Evolutionary conservation across 2,113 vertebrate genomes (phyloP).

Genomic region (Speoplatyrhinus poulsoni): DNA sequence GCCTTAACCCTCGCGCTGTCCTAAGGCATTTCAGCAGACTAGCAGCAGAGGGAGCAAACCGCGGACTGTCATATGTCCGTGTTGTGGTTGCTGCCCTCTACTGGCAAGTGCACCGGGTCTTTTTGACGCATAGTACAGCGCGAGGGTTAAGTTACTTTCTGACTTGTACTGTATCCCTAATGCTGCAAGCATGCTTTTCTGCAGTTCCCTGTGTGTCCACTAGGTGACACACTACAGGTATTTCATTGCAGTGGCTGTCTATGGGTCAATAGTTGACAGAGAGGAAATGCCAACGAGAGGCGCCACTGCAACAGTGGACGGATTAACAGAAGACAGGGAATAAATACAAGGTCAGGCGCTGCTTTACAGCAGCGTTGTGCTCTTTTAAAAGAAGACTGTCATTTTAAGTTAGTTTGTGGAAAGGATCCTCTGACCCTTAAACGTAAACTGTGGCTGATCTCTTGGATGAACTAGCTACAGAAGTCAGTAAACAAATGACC

Average conservation of each 20-base stretch:
- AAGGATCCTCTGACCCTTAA: constrained; percentile 21
- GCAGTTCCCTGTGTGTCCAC: constrained; percentile 41
- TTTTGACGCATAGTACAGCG: too few species aligned
- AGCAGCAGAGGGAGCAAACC: too few species aligned
- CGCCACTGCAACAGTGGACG: constrained; percentile 1
- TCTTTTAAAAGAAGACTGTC: too few species aligned
- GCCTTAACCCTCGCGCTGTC: too few species aligned
- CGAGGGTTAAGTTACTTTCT: neutral
- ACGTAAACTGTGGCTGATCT: constrained; percentile 42
- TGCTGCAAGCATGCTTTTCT: neutral
- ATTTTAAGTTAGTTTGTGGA: too few species aligned
- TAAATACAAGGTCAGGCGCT: neutral
- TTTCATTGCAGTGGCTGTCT: constrained; percentile 1
- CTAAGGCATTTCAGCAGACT: too few species aligned
- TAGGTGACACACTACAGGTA: constrained; percentile 49
- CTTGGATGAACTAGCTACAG: constrained; percentile 11
- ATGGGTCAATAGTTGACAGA: constrained; percentile 29
- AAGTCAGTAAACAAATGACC: constrained; percentile 51
- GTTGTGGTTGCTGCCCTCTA: too few species aligned
- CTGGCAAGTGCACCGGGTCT: too few species aligned
- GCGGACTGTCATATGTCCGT: too few species aligned
- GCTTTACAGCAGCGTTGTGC: neutral
- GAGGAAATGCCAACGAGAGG: constrained; percentile 39
- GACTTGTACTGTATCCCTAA: neutral
- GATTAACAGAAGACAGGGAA: constrained; percentile 10